These are phyloP conservation scores for Halcyon senegalensis DNA, from an alignment of 2,113 vertebrate genomes.

Conservation along the genomic window DNA sequence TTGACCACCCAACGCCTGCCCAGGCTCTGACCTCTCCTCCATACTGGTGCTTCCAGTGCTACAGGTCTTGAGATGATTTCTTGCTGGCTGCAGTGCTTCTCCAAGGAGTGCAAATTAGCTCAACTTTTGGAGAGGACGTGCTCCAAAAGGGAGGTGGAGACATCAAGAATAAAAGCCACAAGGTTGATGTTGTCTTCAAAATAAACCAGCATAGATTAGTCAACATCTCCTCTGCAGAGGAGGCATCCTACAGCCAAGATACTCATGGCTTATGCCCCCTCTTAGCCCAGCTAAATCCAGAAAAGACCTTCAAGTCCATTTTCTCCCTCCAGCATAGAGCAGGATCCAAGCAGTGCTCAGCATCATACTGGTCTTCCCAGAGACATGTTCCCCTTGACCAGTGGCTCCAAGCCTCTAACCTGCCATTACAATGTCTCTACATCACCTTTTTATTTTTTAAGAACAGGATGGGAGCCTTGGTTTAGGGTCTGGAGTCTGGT, in stretches of 20 bases:
- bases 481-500: neutral
- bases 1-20: neutral
- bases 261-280: fast-evolving
- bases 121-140: neutral
- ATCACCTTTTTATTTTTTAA: neutral
- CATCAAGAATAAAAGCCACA: neutral
- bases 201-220: neutral
- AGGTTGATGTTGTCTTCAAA: neutral
- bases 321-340: neutral
- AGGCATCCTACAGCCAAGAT: neutral
- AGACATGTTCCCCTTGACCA: neutral
- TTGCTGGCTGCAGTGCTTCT: neutral
- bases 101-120: neutral
- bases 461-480: neutral
- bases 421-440: neutral
- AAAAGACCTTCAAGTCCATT: neutral
- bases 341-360: neutral
- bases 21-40: neutral
- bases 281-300: neutral
- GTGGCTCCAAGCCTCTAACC: neutral
- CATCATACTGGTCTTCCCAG: neutral
- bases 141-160: neutral
- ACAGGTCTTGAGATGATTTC: neutral
- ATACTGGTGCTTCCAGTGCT: fast-evolving
- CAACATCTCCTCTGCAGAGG: neutral